A percentile compares a stretch with the other conserved stretches of the same genome.
These are phyloP conservation scores for Aramus guarauna DNA, from an alignment of 2,113 vertebrate species.

Conservation along the genomic window DNA sequence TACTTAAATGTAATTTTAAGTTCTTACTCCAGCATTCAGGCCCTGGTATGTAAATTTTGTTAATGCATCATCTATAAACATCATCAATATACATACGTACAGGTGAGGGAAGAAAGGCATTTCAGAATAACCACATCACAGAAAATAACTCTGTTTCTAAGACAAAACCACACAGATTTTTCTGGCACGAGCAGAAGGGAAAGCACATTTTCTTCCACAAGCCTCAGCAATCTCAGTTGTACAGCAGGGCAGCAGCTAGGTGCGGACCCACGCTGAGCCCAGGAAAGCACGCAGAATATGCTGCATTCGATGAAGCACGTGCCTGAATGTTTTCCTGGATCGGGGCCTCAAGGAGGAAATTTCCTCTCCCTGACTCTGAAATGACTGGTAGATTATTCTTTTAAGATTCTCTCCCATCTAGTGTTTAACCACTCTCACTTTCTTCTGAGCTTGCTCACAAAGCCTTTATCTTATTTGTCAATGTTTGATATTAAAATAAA, in stretches of 20 bases:
- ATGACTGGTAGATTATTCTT: not conserved
- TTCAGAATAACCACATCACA: not conserved
- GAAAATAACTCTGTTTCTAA: not conserved
- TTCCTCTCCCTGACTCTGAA: not conserved
- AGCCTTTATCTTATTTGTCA: slow-evolving; percentile 70
- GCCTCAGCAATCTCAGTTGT: not conserved
- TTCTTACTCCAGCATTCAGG: not conserved
- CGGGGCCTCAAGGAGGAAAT: not conserved
- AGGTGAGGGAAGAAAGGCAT: not conserved
- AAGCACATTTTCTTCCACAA: not conserved
- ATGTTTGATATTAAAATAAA: slow-evolving; percentile 76
- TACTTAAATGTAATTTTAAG: not conserved
- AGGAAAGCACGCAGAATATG: not conserved
- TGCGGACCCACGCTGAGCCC: not conserved
- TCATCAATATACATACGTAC: rapidly evolving
- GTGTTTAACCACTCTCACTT: slow-evolving; percentile 34
- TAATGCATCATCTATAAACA: not conserved
- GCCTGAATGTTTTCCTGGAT: not conserved
- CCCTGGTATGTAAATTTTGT: not conserved
- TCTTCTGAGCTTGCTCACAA: slow-evolving; percentile 41
- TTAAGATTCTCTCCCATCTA: not conserved
- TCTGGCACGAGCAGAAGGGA: not conserved
- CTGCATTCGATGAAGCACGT: not conserved
- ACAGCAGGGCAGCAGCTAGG: not conserved
- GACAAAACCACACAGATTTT: not conserved